Base-by-base conservation (phyloP, 2,797 vertebrate genomes). In the Otus scops region DNA sequence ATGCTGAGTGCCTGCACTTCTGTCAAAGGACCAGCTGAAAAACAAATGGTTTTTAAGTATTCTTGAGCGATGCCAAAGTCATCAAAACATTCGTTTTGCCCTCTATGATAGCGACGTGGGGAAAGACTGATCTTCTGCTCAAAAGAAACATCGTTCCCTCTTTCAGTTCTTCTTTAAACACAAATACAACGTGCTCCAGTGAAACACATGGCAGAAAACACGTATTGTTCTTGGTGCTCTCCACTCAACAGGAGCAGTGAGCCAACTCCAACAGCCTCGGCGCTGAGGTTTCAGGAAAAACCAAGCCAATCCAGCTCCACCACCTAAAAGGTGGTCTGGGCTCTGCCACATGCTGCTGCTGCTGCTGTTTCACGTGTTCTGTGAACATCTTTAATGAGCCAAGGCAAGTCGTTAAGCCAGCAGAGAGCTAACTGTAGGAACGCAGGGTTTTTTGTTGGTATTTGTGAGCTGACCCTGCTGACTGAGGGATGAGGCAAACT, bases 1-100 rank as follows among this genome's bases (percentile, higher is more conserved):
- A 96, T 94, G 78, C 73, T 45, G 86, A 97, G 73, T 53, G 87
- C 64, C 86, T 32, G 76, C 0, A 4, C 74, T 81, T 69, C 67
- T 69, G 50, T 69, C 76, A 73, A 69, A 68, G 82, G 41, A 73
- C 19, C 41, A 41, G 74, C 48, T 45, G 61, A 34, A 85, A 94
- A 92, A 56, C 65, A 75, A 92, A 79, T 4, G 45, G 24, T 0
- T 53, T 76, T 88, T 63, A 85, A 88, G 76, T 11, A 65, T 78
- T 87, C 87, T 32, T 71, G n/a, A 83, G 80, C 1, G 1, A 80
- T 28, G 64, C 71, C 89, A 89, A 92, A 94, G 69, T 60, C 91
- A 84, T 67, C 64, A n/a, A 53, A 95, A 75, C 47, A 34, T 60
- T 80, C 30, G 6, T 48, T 82, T 18, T 83, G 43, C 57, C 56